Evolutionary conservation across 2,113 vertebrate species (phyloP).

Genomic region (Misgurnus anguillicaudatus): DNA sequence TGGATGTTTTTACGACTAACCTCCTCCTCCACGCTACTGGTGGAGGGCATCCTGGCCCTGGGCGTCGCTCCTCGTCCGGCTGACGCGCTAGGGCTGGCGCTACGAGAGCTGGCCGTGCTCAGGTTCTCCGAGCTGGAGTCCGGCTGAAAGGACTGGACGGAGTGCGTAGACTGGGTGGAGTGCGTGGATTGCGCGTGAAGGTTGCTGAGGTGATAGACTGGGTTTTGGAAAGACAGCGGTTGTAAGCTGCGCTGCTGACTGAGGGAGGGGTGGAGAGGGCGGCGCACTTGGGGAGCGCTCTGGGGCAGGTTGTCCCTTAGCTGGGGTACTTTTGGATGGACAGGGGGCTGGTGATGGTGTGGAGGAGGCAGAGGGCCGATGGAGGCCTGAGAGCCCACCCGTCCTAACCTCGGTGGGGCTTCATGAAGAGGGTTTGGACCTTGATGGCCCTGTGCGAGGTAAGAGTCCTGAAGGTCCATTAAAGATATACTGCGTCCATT

Average conservation of each 20-base stretch:
- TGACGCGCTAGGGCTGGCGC: conserved; percentile 87
- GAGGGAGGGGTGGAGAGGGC: conserved; percentile 82
- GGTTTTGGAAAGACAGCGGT: conserved; percentile 94
- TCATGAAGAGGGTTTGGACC: conserved; percentile 72
- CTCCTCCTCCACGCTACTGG: conserved; percentile 85
- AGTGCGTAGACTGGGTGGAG: conserved; percentile 36
- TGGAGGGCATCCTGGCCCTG: conserved; percentile 80
- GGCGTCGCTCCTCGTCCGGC: conserved; percentile 59
- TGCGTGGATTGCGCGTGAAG: conserved; percentile 55
- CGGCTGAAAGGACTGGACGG: conserved; percentile 56
- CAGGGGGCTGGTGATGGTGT: conserved; percentile 41
- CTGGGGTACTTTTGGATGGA: conserved; percentile 75
- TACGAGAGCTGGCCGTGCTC: conserved; percentile 87
- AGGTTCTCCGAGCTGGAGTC: conserved; percentile 94
- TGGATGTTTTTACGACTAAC: conserved; percentile 78
- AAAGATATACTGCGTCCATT: conserved; percentile 91
- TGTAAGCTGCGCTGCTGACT: conserved; percentile 87
- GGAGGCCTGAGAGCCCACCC: conserved; percentile 85
- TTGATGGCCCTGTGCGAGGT: conserved; percentile 61
- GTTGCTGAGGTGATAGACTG: conserved; percentile 92
- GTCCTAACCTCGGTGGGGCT: conserved; percentile 75
- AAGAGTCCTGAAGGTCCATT: conserved; percentile 90
- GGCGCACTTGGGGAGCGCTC: conserved; percentile 88
- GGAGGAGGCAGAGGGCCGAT: conserved; percentile 61
- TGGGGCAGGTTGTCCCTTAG: conserved; percentile 82